phyloP scores from a whole-genome alignment of 2,797 vertebrate genomes.

The Trachops cirrhosus region DNA sequence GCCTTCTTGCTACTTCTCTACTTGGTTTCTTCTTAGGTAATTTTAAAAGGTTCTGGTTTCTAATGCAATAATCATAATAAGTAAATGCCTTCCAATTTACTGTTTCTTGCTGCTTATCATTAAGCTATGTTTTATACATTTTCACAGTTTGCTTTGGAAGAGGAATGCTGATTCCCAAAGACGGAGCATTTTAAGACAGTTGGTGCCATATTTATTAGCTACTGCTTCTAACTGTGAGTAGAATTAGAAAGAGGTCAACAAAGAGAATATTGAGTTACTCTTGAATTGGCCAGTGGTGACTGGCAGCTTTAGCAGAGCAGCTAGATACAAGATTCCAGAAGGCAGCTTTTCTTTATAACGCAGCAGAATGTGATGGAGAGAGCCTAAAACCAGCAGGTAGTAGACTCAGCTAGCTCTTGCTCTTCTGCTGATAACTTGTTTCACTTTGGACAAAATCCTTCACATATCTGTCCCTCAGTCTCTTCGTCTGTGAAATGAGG shows the following conservation, averaged over 20 bases:
- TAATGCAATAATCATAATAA: constrained; percentile 52
- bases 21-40: constrained; percentile 59
- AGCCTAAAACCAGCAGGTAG: neutral
- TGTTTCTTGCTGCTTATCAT: neutral
- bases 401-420: neutral
- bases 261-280: neutral
- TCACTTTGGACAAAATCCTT: neutral
- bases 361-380: neutral
- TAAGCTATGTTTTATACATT: constrained; percentile 28
- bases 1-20: constrained; percentile 66
- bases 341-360: neutral
- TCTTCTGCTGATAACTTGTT: neutral
- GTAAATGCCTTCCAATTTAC: neutral
- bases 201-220: neutral
- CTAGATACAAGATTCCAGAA: neutral
- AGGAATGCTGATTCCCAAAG: neutral
- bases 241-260: constrained; percentile 24
- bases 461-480: neutral
- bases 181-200: neutral
- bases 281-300: neutral
- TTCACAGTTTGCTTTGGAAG: constrained; percentile 46
- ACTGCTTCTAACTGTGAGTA: constrained; percentile 10
- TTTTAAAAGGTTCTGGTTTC: constrained; percentile 67
- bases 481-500: neutral
- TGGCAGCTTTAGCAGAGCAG: constrained; percentile 43